Evolutionary conservation across 2,113 vertebrate genomes (phyloP).

Genomic region (Colaptes auratus): DNA sequence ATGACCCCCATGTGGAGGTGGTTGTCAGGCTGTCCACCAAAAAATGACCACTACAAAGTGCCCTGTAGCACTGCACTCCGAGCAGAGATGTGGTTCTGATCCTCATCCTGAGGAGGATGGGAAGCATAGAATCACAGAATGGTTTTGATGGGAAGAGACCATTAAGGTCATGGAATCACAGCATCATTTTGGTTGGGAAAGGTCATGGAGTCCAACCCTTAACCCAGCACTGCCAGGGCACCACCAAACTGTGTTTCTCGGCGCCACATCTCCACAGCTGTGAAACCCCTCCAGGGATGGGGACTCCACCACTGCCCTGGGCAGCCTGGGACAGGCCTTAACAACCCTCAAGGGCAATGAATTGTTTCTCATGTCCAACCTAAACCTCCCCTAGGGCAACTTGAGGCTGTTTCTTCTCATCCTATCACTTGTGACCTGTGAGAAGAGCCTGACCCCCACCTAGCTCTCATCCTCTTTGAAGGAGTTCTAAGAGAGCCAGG

Average conservation of each 20-base stretch:
- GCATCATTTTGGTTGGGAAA: background rate
- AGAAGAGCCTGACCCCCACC: background rate
- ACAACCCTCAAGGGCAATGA: background rate
- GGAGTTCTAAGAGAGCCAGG: too few species aligned
- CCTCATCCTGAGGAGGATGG: background rate
- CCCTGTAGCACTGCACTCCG: rapidly evolving
- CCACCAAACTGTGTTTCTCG: background rate
- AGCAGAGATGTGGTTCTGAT: rapidly evolving
- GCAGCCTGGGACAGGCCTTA: background rate
- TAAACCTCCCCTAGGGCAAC: background rate
- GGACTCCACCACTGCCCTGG: background rate
- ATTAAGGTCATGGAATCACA: background rate
- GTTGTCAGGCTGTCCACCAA: background rate
- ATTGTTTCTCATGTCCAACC: background rate
- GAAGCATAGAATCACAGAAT: background rate
- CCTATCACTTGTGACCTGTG: background rate
- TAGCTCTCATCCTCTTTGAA: background rate
- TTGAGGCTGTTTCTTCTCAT: background rate
- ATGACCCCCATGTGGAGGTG: background rate
- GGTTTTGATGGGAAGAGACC: background rate
- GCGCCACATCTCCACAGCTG: background rate
- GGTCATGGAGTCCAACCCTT: background rate
- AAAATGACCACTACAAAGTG: background rate
- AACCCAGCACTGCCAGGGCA: background rate
- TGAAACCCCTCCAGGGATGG: background rate